Percentiles rank a stretch among this genome's conserved stretches.
Evolutionary conservation across 1,140 invertebrate genomes (phyloP).

Genomic region (Cydia strobilella): DNA sequence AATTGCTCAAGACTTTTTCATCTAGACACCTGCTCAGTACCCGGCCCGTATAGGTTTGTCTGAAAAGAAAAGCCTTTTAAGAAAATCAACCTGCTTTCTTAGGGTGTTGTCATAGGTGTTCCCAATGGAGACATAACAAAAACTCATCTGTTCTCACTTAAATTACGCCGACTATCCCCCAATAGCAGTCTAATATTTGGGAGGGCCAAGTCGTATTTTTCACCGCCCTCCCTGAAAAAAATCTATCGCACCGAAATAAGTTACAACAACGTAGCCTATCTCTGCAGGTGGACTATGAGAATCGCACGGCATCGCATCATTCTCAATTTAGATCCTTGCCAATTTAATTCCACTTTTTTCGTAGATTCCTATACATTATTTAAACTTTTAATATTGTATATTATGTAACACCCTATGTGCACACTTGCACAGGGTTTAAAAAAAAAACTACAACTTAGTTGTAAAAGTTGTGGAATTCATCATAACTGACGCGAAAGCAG

Average conservation of each 20-base stretch:
- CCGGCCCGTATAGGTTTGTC: not conserved
- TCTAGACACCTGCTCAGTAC: not conserved
- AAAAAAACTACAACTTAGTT: constrained; percentile 6
- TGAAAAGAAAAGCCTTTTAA: not conserved
- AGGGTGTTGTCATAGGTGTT: not conserved
- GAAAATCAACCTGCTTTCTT: not conserved
- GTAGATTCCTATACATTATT: too few species aligned
- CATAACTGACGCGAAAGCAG: not conserved
- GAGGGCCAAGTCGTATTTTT: not conserved
- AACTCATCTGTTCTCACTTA: not conserved
- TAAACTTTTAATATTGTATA: too few species aligned
- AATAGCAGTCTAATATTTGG: not conserved
- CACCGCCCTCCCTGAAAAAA: too few species aligned
- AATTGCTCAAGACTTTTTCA: not conserved
- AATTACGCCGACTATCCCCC: not conserved
- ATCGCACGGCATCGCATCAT: too few species aligned
- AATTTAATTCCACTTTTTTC: too few species aligned
- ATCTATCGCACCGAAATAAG: too few species aligned
- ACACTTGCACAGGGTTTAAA: too few species aligned
- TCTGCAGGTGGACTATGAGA: too few species aligned
- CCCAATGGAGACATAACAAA: not conserved
- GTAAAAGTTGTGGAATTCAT: not conserved
- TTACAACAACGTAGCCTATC: too few species aligned
- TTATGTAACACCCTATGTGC: too few species aligned
- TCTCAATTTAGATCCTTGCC: too few species aligned